phyloP scores from a whole-genome alignment of 2,797 vertebrate species.

The Acanthurus leucopareius region DNA sequence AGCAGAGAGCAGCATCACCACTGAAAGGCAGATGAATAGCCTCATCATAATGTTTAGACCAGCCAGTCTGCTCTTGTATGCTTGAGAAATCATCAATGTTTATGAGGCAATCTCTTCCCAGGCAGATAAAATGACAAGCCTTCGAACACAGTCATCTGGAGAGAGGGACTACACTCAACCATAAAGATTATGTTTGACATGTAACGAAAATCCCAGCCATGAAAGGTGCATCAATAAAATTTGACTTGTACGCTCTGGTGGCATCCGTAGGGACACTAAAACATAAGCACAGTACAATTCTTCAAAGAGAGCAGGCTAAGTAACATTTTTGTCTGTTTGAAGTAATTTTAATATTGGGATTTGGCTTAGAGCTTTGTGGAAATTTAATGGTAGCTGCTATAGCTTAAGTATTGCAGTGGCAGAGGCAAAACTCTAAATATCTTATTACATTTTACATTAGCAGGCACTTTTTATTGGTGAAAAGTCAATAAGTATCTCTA shows the following conservation, averaged over 20 bases:
- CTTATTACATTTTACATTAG: neutral
- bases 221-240: constrained; percentile 6
- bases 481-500: neutral
- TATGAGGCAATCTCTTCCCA: constrained; percentile 45
- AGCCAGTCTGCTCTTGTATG: constrained; percentile 43
- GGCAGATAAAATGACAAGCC: constrained; percentile 48
- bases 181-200: neutral
- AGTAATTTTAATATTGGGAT: neutral
- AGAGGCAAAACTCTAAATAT: neutral
- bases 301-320: neutral
- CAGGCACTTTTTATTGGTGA: neutral
- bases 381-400: neutral
- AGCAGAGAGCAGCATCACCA: constrained; percentile 40
- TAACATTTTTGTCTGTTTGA: neutral
- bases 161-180: neutral
- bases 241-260: neutral
- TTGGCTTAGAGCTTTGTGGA: neutral
- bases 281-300: neutral
- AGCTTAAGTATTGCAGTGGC: neutral
- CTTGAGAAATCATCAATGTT: constrained; percentile 55
- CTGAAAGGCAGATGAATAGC: constrained; percentile 50
- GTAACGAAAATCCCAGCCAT: constrained; percentile 9
- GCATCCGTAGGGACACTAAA: neutral
- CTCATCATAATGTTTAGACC: constrained; percentile 52
- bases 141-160: constrained; percentile 36